phyloP scores from a whole-genome alignment of 1,140 invertebrate species.

The Drosophila auraria region DNA sequence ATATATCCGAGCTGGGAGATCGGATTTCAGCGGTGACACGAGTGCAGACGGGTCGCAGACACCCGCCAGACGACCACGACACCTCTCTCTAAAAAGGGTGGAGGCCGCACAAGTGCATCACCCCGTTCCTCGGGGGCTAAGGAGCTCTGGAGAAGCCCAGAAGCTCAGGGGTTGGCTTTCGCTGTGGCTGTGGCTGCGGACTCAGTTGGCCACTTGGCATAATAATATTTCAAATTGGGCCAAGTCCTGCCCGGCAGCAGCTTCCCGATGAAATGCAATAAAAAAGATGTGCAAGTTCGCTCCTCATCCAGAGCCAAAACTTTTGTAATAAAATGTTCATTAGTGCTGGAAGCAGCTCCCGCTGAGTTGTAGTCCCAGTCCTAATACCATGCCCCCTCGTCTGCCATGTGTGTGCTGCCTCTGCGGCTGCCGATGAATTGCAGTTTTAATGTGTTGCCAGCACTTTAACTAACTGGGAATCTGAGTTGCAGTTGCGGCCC shows the following conservation, averaged over 20 bases:
- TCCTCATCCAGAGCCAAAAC: constrained; percentile 50
- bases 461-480: constrained; percentile 77
- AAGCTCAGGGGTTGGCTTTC: not conserved
- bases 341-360: constrained; percentile 70
- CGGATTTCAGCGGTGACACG: constrained; percentile 56
- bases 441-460: constrained; percentile 81
- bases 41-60: constrained; percentile 54
- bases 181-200: constrained; percentile 1
- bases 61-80: constrained; percentile 40
- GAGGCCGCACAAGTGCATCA: constrained; percentile 57
- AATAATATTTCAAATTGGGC: constrained; percentile 78
- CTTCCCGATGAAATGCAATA: constrained; percentile 64
- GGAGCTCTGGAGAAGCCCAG: constrained; percentile 12
- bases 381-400: not conserved
- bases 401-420: constrained; percentile 50
- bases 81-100: constrained; percentile 9
- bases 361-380: constrained; percentile 56
- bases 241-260: constrained; percentile 28
- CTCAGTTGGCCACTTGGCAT: constrained; percentile 49
- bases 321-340: constrained; percentile 83
- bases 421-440: constrained; percentile 76
- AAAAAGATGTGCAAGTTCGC: constrained; percentile 53
- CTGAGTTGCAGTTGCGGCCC: constrained; percentile 28
- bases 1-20: constrained; percentile 29
- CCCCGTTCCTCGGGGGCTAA: constrained; percentile 34